Conservation (phyloP, 37 sponge, comb jelly and placozoan genomes). For the Ianthella basta region DNA sequence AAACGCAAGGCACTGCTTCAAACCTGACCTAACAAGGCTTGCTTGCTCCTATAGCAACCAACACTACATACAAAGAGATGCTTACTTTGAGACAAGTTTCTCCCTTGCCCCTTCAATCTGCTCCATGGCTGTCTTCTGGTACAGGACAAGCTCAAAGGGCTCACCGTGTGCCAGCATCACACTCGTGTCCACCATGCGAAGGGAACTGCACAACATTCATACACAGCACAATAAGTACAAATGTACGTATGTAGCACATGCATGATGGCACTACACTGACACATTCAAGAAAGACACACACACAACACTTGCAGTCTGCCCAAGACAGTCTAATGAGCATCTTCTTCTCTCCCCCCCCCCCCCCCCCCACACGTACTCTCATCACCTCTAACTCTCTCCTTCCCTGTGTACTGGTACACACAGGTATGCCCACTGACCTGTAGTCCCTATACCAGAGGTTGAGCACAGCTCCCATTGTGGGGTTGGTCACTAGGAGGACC, state of each 20-base stretch:
- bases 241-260: no score
- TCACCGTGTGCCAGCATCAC: constrained; percentile 55
- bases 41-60: no score
- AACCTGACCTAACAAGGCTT: no score
- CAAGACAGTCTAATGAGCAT: no score
- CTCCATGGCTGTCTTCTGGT: constrained; percentile 62
- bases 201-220: constrained; percentile 27
- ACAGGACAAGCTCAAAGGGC: constrained; percentile 74
- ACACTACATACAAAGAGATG: neutral
- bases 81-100: constrained; percentile 77
- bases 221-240: neutral
- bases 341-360: no score
- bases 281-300: neutral
- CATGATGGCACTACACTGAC: no score
- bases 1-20: no score
- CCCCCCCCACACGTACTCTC: no score
- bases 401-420: neutral
- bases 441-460: constrained; percentile 85
- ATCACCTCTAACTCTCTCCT: no score
- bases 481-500: constrained; percentile 82
- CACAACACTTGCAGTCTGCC: neutral
- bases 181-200: constrained; percentile 64
- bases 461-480: constrained; percentile 81
- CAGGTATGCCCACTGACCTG: constrained; percentile 42
- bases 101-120: constrained; percentile 80